Conservation (phyloP, 2,888 invertebrate species). For the Mesorhabditis belari region DNA sequence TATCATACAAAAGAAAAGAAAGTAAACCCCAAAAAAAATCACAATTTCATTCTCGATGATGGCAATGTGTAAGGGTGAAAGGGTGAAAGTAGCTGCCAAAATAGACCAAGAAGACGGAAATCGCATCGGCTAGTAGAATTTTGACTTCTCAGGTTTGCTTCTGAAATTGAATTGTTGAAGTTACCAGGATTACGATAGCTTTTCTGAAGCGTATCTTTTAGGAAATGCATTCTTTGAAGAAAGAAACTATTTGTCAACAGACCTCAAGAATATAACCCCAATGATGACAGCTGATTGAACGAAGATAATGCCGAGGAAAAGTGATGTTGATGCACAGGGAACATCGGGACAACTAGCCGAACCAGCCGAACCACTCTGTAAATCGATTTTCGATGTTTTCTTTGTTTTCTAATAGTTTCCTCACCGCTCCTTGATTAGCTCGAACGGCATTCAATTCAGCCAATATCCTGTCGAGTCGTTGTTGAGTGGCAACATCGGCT, state of each 20-base stretch:
- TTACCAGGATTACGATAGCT: too few relatives aligned
- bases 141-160: constrained; percentile 49
- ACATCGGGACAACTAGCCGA: constrained; percentile 17
- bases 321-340: constrained; percentile 31
- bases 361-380: constrained; percentile 2
- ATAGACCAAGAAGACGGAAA: too few relatives aligned
- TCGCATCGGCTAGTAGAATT: constrained; percentile 38
- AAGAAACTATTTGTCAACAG: too few relatives aligned
- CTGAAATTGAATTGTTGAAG: constrained; percentile 21
- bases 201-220: too few relatives aligned
- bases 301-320: constrained; percentile 39
- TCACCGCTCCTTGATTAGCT: constrained; percentile 13
- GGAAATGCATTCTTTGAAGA: too few relatives aligned
- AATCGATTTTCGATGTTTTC: too few relatives aligned
- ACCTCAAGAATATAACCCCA: constrained; percentile 43
- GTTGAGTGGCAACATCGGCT: constrained; percentile 14
- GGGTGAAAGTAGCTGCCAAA: too few relatives aligned
- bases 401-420: too few relatives aligned
- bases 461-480: constrained; percentile 28
- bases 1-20: too few relatives aligned
- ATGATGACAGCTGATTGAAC: constrained; percentile 41
- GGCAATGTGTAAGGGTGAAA: too few relatives aligned
- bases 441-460: constrained; percentile 27
- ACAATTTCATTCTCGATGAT: too few relatives aligned
- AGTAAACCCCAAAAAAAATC: too few relatives aligned